Conservation (phyloP, 2,113 vertebrate genomes). For the Serinus canaria region DNA sequence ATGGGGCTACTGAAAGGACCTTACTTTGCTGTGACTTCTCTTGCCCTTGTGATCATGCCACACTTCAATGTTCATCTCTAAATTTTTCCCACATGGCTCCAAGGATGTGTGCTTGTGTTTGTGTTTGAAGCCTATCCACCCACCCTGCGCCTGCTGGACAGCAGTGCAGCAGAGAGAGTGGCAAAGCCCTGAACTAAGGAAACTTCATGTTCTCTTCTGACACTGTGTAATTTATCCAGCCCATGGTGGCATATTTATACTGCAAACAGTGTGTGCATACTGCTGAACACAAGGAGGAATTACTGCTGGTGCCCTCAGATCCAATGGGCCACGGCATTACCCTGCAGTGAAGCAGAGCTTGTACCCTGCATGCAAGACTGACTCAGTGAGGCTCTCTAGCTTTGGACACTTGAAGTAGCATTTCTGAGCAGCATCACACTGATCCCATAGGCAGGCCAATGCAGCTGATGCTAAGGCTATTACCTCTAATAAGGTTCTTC, state of each 20-base stretch:
- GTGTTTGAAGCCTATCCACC: not conserved
- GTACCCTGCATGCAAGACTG: not conserved
- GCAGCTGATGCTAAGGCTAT: not conserved
- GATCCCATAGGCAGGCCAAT: not conserved
- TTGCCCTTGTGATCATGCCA: accelerated
- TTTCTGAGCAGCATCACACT: not conserved
- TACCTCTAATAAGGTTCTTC: not conserved
- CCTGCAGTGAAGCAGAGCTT: not conserved
- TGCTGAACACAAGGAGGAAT: not conserved
- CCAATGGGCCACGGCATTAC: not conserved
- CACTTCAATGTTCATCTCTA: not conserved
- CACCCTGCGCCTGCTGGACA: accelerated
- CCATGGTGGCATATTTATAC: not conserved
- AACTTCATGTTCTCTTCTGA: not conserved
- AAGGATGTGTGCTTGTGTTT: not conserved
- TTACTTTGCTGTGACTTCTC: not conserved
- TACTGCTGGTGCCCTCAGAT: not conserved
- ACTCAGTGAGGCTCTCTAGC: not conserved
- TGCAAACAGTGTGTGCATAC: not conserved
- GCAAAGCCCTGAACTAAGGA: not conserved
- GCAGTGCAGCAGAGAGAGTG: too few species aligned
- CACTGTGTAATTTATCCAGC: not conserved
- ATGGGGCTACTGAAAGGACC: not conserved
- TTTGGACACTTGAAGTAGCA: not conserved
- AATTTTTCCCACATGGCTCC: not conserved